Percentiles rank a stretch among this genome's conserved stretches.
Evolutionary conservation across 2,888 invertebrate genomes (phyloP).

Genomic region (Drosophila algonquin): DNA sequence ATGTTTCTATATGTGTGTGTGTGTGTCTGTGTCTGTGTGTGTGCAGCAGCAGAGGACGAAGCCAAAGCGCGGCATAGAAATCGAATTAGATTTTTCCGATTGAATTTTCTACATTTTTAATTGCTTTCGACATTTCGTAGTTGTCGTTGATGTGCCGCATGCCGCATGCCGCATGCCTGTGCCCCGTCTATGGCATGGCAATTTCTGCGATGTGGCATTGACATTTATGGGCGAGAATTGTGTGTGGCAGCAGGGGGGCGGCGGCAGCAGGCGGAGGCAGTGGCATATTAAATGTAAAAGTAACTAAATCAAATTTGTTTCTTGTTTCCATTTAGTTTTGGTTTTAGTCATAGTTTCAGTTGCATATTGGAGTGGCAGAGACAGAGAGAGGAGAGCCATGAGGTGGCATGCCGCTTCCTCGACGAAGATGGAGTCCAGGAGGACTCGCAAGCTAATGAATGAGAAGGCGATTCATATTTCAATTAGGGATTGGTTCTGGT

Average conservation of each 20-base stretch:
- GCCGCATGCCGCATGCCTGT: neutral
- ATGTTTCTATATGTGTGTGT: slow-evolving; percentile 28
- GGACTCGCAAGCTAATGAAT: neutral
- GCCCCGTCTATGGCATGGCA: slow-evolving; percentile 32
- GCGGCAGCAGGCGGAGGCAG: neutral
- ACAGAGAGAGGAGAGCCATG: neutral
- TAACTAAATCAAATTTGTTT: slow-evolving; percentile 70
- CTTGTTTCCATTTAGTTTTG: neutral
- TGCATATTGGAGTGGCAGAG: slow-evolving; percentile 43
- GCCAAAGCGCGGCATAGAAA: slow-evolving; percentile 76
- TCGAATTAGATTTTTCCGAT: slow-evolving; percentile 83
- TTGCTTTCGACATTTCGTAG: slow-evolving; percentile 81
- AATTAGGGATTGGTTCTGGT: slow-evolving; percentile 15
- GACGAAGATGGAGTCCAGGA: neutral
- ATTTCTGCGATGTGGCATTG: slow-evolving; percentile 69
- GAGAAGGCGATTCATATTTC: slow-evolving; percentile 16
- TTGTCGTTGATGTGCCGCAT: slow-evolving; percentile 59
- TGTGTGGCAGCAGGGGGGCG: neutral
- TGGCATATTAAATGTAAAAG: slow-evolving; percentile 65
- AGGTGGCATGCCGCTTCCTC: too few species aligned
- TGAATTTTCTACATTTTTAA: slow-evolving; percentile 83
- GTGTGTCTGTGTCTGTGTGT: slow-evolving; percentile 31
- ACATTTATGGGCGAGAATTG: slow-evolving; percentile 68
- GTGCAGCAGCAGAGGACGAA: slow-evolving; percentile 39
- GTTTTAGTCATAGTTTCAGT: slow-evolving; percentile 30